Base-by-base conservation (phyloP, 2,797 vertebrate species). In the Halcyon smyrnensis region DNA sequence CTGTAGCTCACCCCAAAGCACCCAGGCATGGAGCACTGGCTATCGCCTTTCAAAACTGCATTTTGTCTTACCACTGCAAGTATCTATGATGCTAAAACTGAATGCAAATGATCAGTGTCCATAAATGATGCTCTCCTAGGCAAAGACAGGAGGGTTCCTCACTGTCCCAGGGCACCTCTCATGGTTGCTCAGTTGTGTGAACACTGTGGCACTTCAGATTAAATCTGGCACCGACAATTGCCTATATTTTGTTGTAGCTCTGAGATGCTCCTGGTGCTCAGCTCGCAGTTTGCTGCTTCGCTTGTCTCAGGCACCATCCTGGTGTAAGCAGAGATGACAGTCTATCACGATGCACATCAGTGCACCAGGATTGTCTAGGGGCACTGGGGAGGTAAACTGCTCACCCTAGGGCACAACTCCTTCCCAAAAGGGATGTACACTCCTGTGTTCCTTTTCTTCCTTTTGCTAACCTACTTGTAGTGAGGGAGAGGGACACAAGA, bases 11-110 rank as follows among this genome's bases (percentile, higher is more conserved):
- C 9, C 41, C 9, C 41, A 19, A 84, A 71, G 56, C 62, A 78
- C 11, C 12, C 9, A 62, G 45, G n/a, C 37, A 53, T 0, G 4
- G 9, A 75, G 3, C 1, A 1, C 17, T 48, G 27, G 7, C 20
- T 34, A 3, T n/a, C 6, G n/a, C 18, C 7, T 19, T 75, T 45
- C 51, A 78, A 69, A 91, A 36, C 14, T 37, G 32, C 13, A 37
- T 65, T 90, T 65, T 81, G 6, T 19, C 89, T 75, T 84, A 6
- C n/a, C 12, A 68, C 51, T 70, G 23, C 18, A 12, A 20, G 4
- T 23, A 60, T 13, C 17, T 68, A 14, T 21, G 30, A 70, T 12
- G 32, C 15, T 12, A 75, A 83, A 90, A 46, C 10, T 24, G 45
- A 85, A 53, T 12, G 6, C 19, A 21, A 57, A 50, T 5, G 60